phyloP scores from a whole-genome alignment of 2,797 vertebrate genomes.

The Erithacus rubecula region DNA sequence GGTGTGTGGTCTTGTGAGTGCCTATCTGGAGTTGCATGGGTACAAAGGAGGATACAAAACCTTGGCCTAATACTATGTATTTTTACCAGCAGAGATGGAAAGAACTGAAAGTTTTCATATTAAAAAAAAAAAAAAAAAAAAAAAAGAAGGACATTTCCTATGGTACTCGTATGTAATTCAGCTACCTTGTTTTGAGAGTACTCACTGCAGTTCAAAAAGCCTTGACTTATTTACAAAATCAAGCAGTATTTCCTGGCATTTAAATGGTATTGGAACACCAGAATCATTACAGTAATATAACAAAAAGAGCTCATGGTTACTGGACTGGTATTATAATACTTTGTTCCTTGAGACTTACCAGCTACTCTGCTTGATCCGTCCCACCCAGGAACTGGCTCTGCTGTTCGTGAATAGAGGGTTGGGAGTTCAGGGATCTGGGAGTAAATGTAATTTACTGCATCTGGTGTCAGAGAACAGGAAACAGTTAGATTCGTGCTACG shows the following conservation, averaged over 20 bases:
- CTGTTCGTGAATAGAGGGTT: conserved; percentile 78
- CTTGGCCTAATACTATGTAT: neutral
- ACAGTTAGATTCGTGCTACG: conserved; percentile 69
- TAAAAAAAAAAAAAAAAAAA: neutral
- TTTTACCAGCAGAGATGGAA: neutral
- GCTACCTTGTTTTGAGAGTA: neutral
- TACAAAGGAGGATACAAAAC: neutral
- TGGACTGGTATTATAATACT: conserved; percentile 48
- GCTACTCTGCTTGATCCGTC: conserved; percentile 81
- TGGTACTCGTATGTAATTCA: neutral
- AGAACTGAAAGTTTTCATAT: neutral
- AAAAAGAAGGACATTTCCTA: neutral
- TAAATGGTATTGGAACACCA: neutral
- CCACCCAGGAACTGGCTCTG: conserved; percentile 78
- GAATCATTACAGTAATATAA: conserved; percentile 4
- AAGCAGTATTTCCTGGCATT: neutral
- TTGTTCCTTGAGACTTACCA: conserved; percentile 84
- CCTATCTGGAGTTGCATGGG: neutral
- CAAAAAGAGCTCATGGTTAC: conserved; percentile 39
- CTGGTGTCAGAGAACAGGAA: conserved; percentile 79
- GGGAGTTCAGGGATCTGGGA: conserved; percentile 84
- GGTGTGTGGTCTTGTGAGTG: neutral
- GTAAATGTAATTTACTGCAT: conserved; percentile 81
- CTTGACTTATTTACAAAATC: neutral
- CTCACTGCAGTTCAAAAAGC: neutral